Evolutionary conservation across 2,113 vertebrate genomes (phyloP).

Genomic region (Xyliphius kryptos): DNA sequence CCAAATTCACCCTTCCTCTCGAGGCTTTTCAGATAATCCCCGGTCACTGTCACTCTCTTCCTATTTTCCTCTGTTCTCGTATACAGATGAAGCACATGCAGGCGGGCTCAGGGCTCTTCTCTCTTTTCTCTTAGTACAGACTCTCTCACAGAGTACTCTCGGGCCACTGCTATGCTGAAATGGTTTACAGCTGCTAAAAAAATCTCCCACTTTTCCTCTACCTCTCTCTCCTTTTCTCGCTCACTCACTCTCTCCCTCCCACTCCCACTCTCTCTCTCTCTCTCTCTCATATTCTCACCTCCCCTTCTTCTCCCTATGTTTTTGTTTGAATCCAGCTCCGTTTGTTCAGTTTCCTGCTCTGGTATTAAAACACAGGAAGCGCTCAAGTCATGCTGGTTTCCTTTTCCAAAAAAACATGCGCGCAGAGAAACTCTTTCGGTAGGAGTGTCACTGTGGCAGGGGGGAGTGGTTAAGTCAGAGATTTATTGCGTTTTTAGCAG

Average conservation of each 20-base stretch:
- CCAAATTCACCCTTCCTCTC: slow-evolving; percentile 41
- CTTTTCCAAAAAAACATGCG: slow-evolving; percentile 50
- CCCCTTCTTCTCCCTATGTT: slow-evolving; percentile 55
- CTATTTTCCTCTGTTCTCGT: slow-evolving; percentile 34
- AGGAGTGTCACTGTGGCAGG: slow-evolving; percentile 10
- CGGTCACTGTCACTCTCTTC: slow-evolving; percentile 45
- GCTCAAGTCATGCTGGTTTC: slow-evolving; percentile 68
- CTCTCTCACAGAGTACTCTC: slow-evolving; percentile 53
- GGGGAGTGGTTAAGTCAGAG: slow-evolving; percentile 44
- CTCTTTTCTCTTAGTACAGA: slow-evolving; percentile 31
- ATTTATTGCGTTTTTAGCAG: slow-evolving; percentile 48
- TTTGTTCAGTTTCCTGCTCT: slow-evolving; percentile 74
- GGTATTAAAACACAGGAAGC: slow-evolving; percentile 77
- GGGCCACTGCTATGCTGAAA: slow-evolving; percentile 68
- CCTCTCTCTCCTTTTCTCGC: slow-evolving; percentile 44
- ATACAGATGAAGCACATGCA: slow-evolving; percentile 52
- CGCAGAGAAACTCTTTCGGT: too few species aligned
- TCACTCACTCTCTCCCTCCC: slow-evolving; percentile 29
- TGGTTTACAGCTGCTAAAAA: slow-evolving; percentile 81
- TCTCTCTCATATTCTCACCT: slow-evolving; percentile 39
- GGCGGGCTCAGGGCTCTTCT: slow-evolving; percentile 48
- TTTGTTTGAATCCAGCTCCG: slow-evolving; percentile 77
- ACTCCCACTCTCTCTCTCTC: slow-evolving; percentile 33
- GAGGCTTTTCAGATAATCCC: slow-evolving; percentile 51
- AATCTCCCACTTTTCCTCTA: slow-evolving; percentile 66